Evolutionary conservation across 2,888 invertebrate species (phyloP), one percentile per base, ranked within the genome.

Genomic region (Petrolisthes cinctipes): DNA sequence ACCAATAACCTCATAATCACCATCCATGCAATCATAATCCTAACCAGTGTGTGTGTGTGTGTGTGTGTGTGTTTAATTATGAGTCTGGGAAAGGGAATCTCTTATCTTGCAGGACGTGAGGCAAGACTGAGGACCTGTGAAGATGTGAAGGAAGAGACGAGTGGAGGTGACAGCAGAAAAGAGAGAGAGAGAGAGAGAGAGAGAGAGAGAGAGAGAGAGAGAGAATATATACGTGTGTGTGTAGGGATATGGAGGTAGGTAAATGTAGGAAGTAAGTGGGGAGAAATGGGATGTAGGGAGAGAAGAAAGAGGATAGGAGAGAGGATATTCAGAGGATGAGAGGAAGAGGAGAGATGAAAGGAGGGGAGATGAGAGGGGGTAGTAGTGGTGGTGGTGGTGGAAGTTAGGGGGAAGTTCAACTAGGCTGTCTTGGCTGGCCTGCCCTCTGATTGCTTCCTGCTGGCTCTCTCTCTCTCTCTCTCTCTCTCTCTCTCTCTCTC

Each of bases 281-380:
- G 37, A 23, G 14, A 75, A 53, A 56, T 73, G 83, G 54, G 83
- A 73, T 53, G 68, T 51, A 82, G 82, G 53, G 68, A 68, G 82
- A 53, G 37, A 66, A 23, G 11, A 78, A 37, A 54, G 54, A 54
- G 80, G 53, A 71, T 14, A 51, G 61, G 68, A 73, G 82, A n/a
- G 71, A 3, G 54, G 11, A 54, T 9, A n/a, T 9, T 11, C n/a
- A 54, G 11, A n/a, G 51, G 4, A 17, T 37, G 82, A 17, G 17
- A 17, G 61, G 17, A 61, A 17, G 61, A 17, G 17, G 61, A 17
- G 1, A 61, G 61, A 11, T 17, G 61, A 61, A 17, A 61, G 61
- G 17, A 17, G 61, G 61, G 17, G 61, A 17, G 61, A 61, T 9
- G 61, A 61, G 17, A 17, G 61, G 61, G 61, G 17, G 61, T 11